phyloP scores from a whole-genome alignment of 2,797 vertebrate species.

The Thaleichthys pacificus region DNA sequence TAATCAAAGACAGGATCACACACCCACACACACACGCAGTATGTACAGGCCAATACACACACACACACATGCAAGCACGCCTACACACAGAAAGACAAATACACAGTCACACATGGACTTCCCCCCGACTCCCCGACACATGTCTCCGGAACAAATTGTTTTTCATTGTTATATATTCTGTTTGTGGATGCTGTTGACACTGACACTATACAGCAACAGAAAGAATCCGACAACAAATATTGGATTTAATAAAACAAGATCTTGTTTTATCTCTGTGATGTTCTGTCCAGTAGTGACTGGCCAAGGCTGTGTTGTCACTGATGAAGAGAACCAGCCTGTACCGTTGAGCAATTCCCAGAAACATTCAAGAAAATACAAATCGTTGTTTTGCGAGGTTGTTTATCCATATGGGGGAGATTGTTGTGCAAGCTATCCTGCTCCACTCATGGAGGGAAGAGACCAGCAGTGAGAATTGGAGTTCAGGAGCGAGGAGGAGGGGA shows the following conservation, averaged over 20 bases:
- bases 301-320: conserved; percentile 12
- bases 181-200: no score
- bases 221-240: no score
- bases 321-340: background rate
- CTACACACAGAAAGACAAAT: conserved; percentile 7
- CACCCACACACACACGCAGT: no score
- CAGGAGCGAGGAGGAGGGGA: no score
- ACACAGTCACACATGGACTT: background rate
- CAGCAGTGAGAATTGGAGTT: background rate
- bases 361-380: no score
- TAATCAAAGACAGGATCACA: background rate
- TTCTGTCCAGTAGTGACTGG: conserved; percentile 8
- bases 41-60: background rate
- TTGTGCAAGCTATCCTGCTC: background rate
- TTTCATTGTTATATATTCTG: no score
- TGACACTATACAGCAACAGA: no score
- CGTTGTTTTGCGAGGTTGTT: background rate
- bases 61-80: conserved; percentile 1
- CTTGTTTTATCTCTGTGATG: conserved; percentile 6
- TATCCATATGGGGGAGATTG: background rate
- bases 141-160: no score
- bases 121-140: background rate
- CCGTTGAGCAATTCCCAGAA: background rate
- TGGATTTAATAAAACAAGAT: background rate
- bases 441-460: background rate